Base-by-base conservation (phyloP, 2,888 invertebrate genomes). In the Euphydryas editha region DNA sequence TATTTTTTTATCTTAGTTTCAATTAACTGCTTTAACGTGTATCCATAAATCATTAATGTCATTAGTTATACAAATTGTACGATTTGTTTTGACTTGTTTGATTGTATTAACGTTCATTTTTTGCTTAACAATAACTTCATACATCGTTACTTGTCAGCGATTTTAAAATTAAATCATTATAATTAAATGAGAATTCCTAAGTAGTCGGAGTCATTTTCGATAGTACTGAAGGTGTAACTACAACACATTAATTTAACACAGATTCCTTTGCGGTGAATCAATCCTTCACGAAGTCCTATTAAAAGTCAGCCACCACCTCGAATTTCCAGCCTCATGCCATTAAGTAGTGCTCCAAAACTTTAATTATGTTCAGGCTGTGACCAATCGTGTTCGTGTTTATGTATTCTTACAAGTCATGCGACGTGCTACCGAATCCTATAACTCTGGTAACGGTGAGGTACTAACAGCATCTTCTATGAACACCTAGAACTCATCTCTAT, bases 331-430 rank as follows among this genome's bases (percentile, higher is more conserved):
- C 84, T 89, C 88, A 90, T 89, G 87, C 90, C 89, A 92, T 92
- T 90, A 91, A 86, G 84, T 87, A 87, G 86, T 89, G 88, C 87
- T 88, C 90, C 89, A 89, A n/a, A 92, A 92, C 91, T 92, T 92
- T 92, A 92, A 92, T 92, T 92, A 92, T 88, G 86, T 92, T 90
- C 88, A 79, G 88, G 83, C 91, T 92, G 92, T 92, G 92, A 90
- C 92, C 92, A 92, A 92, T 92, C 86, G 89, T 82, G 89, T 87
- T 92, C 92, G 91, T 92, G 92, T 90, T 91, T 88, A 84, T 81
- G 82, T 82, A 86, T 88, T 91, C 85, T 90, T 82, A 86, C 91
- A 76, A 91, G 92, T 92, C 92, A 92, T 92, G 85, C 92, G 82
- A 86, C 91, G 88, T 90, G 92, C 92, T 92, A 92, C 92, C 84